Evolutionary conservation across 2,888 invertebrate species (phyloP).

Genomic region (Plebejus anna): DNA sequence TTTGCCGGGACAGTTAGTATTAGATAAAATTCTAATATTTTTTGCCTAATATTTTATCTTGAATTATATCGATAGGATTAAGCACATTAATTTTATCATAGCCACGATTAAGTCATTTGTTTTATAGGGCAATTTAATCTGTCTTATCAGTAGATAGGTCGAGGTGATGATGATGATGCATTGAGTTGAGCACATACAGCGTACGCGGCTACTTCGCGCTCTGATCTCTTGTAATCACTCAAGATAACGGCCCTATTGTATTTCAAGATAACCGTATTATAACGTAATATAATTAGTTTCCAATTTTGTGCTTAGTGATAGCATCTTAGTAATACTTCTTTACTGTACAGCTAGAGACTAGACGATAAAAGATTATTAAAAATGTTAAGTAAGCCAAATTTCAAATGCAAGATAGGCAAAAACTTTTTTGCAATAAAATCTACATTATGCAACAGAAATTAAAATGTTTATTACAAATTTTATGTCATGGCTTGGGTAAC

Average conservation of each 20-base stretch:
- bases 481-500: neutral
- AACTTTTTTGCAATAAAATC: neutral
- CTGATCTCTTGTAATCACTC: conserved; percentile 44
- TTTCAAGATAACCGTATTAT: conserved; percentile 36
- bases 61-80: neutral
- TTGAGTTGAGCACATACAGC: neutral
- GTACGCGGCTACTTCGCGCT: neutral
- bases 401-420: neutral
- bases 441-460: neutral
- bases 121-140: neutral
- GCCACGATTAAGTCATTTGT: neutral
- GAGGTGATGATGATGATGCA: neutral
- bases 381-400: neutral
- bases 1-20: no score
- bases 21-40: neutral
- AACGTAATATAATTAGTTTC: conserved; percentile 21
- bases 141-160: neutral
- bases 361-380: neutral
- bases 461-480: neutral
- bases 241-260: conserved; percentile 54
- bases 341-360: neutral
- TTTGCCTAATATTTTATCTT: neutral
- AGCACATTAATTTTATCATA: neutral
- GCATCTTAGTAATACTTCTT: neutral
- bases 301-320: conserved; percentile 14